A percentile compares a stretch with the other conserved stretches of the same genome.
These are phyloP conservation scores for Delia radicum DNA, from an alignment of 1,140 invertebrate species.

Conservation along the genomic window DNA sequence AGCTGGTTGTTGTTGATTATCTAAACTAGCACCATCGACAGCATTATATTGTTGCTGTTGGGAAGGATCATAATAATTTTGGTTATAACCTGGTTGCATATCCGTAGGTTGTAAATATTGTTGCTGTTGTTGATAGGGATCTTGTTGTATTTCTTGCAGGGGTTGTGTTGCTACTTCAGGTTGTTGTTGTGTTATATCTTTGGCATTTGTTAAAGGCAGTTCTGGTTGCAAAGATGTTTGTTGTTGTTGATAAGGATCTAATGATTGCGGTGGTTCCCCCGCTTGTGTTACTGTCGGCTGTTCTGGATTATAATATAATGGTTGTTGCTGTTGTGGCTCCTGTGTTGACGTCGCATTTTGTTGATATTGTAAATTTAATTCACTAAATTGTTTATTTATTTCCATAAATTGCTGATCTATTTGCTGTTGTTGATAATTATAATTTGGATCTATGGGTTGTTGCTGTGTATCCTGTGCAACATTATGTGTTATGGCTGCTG, in stretches of 20 bases:
- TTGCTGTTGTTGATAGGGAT: slow-evolving; percentile 20
- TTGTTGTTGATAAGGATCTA: slow-evolving; percentile 29
- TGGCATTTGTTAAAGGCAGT: neutral
- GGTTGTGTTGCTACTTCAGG: neutral
- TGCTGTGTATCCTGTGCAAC: neutral
- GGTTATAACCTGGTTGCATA: slow-evolving; percentile 28
- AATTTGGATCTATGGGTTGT: neutral
- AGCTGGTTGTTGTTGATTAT: slow-evolving; percentile 10
- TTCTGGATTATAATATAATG: neutral
- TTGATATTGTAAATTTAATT: slow-evolving; percentile 51
- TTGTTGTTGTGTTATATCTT: slow-evolving; percentile 10
- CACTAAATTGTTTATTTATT: slow-evolving; percentile 51
- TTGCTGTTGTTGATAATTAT: slow-evolving; percentile 29
- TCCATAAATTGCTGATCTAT: slow-evolving; percentile 53
- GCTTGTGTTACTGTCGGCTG: slow-evolving; percentile 3
- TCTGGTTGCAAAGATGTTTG: neutral
- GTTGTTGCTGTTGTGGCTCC: slow-evolving; percentile 26
- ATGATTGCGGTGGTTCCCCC: neutral
- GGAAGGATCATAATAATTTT: slow-evolving; percentile 42
- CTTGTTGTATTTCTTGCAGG: slow-evolving; percentile 4
- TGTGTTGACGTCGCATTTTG: neutral
- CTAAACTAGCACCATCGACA: neutral
- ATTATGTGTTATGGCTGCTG: neutral
- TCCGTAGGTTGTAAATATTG: slow-evolving; percentile 38
- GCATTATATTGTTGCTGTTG: slow-evolving; percentile 30